phyloP scores from a whole-genome alignment of 2,113 vertebrate genomes.

The Prolemur simus region DNA sequence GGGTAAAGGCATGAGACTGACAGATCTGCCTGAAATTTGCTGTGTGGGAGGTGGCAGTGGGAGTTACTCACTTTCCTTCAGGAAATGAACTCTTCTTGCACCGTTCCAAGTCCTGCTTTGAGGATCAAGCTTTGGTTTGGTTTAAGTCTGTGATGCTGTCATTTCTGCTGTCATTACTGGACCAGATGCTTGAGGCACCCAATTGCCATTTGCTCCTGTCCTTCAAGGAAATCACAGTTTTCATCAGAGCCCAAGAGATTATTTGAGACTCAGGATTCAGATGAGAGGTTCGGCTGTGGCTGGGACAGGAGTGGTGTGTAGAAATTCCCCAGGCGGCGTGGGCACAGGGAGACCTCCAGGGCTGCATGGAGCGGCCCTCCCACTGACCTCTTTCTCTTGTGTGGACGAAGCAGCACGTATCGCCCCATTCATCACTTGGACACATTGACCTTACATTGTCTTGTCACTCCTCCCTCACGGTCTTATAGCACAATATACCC shows the following conservation, averaged over 20 bases:
- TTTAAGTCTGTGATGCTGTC: not conserved
- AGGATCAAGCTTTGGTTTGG: not conserved
- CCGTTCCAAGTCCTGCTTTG: not conserved
- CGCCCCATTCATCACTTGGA: conserved; percentile 13
- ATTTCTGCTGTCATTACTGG: not conserved
- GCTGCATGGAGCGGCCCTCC: not conserved
- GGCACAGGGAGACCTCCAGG: not conserved
- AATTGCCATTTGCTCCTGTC: not conserved
- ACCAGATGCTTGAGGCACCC: not conserved
- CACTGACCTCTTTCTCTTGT: not conserved
- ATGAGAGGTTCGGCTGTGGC: not conserved
- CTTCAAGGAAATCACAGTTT: conserved; percentile 4
- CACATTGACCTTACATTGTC: not conserved
- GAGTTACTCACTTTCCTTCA: not conserved
- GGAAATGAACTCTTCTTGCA: conserved; percentile 10
- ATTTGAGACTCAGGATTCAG: conserved; percentile 54
- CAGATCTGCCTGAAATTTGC: not conserved
- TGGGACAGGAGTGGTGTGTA: not conserved
- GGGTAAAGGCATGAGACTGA: not conserved
- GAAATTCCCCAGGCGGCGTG: not conserved
- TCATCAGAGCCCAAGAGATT: conserved; percentile 32
- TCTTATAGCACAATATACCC: conserved; percentile 75
- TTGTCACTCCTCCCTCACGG: conserved; percentile 40
- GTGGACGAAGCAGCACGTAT: conserved; percentile 33
- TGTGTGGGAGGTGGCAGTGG: not conserved